Base-by-base conservation (phyloP, 2,797 vertebrate genomes). In the Pteronotus mesoamericanus region DNA sequence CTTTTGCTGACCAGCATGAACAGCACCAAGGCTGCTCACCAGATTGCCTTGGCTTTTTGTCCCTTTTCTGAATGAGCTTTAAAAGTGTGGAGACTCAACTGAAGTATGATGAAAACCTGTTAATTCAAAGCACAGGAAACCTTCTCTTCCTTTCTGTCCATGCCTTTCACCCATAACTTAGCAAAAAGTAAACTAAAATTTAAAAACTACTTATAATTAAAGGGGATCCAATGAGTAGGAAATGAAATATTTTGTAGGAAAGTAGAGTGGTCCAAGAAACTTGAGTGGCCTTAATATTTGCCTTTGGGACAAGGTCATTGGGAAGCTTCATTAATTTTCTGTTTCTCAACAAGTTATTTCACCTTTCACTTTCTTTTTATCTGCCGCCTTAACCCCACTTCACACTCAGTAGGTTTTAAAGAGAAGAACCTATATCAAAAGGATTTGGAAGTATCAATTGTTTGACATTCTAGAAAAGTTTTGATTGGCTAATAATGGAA, bases 291-390 rank as follows among this genome's bases (percentile, higher is more conserved):
- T 66, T 69, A 39, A 86, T 48, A 71, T 86, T 83, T 86, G 24
- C 74, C 75, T 83, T 95, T 89, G 69, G 42, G 61, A 71, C 11
- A 71, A 77, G 44, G 42, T 51, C 26, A 59, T 51, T 66, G 44
- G 59, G 55, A 89, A 92, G 51, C 51, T 88, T 86, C 6, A 26
- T 57, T 78, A 84, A 12, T 59, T 87, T 93, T 92, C 69, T 90
- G 34, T 78, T 87, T 90, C 71, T 93, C 55, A 71, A 39, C 26
- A 61, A 84, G 55, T 53, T 29, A 61, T 90, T 93, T 93, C 24
- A 83, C 34, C 61, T 89, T 95, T 94, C 69, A 55, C 22, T 78
- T 86, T 86, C 32, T 75, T 86, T 90, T 90, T 86, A 86, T 88
- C 77, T 84, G 48, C 69, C 37, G 42, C 32, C 32, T 91, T 91